Base-by-base conservation (phyloP, 64 coral and sea anemone genomes). In the Montipora sp. region DNA sequence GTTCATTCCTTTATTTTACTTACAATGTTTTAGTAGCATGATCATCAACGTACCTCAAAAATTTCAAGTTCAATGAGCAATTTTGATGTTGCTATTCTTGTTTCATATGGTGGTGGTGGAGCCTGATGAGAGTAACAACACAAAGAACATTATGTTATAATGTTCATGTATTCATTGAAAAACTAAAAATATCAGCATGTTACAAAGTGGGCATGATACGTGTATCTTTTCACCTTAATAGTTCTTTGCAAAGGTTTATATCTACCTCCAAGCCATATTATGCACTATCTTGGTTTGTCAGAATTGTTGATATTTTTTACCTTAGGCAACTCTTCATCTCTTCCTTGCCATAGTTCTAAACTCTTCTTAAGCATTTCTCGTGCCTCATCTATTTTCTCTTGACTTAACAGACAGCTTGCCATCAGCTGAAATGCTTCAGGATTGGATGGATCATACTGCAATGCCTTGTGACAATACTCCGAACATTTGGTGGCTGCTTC, bases 401-500 rank as follows among this genome's bases (percentile, higher is more conserved):
- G 80, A 92, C 98, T 99, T 83, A 99, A 67, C 48, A 99, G 92
- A 92, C 93, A 99, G 47, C 89, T 99, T 23, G 98, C 92, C 98
- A 96, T 99, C 7, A 96, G 89, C 68, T 96, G 94, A 58, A 92
- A 99, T 12, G 98, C 98, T 44, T 99, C 98, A 59, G 98, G 98
- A 55, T 99, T 99, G 53, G 58, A 75, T 48, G 89, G 24, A 16
- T 99, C 98, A 81, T 86, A 91, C 58, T 96, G 94, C 46, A 99
- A 73, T 50, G 98, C 98, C 78, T 96, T 99, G 50, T 96, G 92
- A 70, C 98, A 96, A 87, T 51, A 99, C 57, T 96, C 88, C 8
- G 71, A 88, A 58, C 98, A 99, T 67, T 91, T 94, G 24, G 3
- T 43, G 10, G 94, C 98, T 19, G 98, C 98, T 55, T 96, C 92